These are phyloP conservation scores for Penaeus indicus DNA, from an alignment of 1,140 invertebrate genomes.

Conservation along the genomic window DNA sequence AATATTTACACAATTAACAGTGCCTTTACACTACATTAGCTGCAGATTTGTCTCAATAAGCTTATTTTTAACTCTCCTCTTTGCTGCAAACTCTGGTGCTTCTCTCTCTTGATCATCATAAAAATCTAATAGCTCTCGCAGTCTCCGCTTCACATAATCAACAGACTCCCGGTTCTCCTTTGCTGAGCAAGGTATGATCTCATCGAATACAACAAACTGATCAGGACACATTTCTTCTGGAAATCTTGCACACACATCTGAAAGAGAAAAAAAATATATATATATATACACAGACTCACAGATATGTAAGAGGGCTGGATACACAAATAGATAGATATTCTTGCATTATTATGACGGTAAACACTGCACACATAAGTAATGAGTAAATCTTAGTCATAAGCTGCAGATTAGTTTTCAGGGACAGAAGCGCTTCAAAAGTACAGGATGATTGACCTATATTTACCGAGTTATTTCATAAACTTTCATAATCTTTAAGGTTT, in stretches of 20 bases:
- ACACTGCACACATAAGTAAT: too few species aligned
- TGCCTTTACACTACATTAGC: neutral
- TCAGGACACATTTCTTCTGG: slow-evolving; percentile 79
- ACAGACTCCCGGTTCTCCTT: slow-evolving; percentile 57
- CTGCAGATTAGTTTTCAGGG: too few species aligned
- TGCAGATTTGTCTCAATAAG: slow-evolving; percentile 15
- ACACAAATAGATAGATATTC: too few species aligned
- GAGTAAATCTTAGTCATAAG: too few species aligned
- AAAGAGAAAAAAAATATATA: neutral
- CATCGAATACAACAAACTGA: slow-evolving; percentile 79
- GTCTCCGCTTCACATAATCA: slow-evolving; percentile 42
- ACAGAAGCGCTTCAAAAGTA: too few species aligned
- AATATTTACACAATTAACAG: neutral
- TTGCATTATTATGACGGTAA: too few species aligned
- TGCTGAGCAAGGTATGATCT: slow-evolving; percentile 70
- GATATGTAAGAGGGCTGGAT: too few species aligned
- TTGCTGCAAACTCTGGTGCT: neutral
- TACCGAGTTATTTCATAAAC: too few species aligned
- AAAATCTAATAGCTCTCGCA: slow-evolving; percentile 19
- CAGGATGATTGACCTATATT: too few species aligned
- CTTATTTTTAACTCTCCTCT: neutral
- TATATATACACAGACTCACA: too few species aligned
- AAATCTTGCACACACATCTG: slow-evolving; percentile 69
- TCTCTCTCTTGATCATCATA: slow-evolving; percentile 15
- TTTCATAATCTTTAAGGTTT: too few species aligned